Conservation (phyloP, 2,888 invertebrate species). For the Melanostoma scalare region DNA sequence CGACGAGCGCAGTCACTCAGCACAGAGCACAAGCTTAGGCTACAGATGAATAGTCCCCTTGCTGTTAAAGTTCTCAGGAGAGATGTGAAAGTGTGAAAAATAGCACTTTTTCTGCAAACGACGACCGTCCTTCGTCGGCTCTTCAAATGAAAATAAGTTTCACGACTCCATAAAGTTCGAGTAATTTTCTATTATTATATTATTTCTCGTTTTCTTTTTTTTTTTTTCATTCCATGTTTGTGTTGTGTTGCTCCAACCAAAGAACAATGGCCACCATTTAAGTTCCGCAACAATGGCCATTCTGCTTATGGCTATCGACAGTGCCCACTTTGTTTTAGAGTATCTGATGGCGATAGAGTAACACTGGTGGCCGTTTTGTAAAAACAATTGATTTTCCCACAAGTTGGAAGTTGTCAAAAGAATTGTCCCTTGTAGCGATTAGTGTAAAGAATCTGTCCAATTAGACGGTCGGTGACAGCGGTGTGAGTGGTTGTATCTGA, state of each 20-base stretch:
- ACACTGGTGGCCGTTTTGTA: slow-evolving; percentile 4
- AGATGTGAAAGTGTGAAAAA: slow-evolving; percentile 63
- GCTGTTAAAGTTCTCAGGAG: neutral
- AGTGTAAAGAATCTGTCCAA: slow-evolving; percentile 44
- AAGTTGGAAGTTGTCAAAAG: slow-evolving; percentile 25
- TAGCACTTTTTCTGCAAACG: slow-evolving; percentile 30
- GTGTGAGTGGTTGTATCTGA: slow-evolving; percentile 16
- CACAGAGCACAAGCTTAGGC: slow-evolving; percentile 22
- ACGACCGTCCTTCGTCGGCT: slow-evolving; percentile 17
- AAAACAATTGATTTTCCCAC: slow-evolving; percentile 46
- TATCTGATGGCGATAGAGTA: slow-evolving; percentile 27
- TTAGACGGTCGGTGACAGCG: slow-evolving; percentile 30
- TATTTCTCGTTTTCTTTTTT: slow-evolving; percentile 32
- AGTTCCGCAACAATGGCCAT: slow-evolving; percentile 33
- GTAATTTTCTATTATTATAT: slow-evolving; percentile 59
- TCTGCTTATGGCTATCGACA: neutral
- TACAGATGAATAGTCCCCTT: slow-evolving; percentile 7
- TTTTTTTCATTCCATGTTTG: slow-evolving; percentile 1
- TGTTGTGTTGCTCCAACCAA: neutral
- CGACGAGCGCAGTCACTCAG: neutral
- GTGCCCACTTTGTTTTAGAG: slow-evolving; percentile 27
- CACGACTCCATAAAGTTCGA: slow-evolving; percentile 50
- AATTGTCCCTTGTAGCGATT: slow-evolving; percentile 17
- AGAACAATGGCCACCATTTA: slow-evolving; percentile 23
- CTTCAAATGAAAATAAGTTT: slow-evolving; percentile 27